phyloP scores from a whole-genome alignment of 2,113 vertebrate species.

The Ia io region DNA sequence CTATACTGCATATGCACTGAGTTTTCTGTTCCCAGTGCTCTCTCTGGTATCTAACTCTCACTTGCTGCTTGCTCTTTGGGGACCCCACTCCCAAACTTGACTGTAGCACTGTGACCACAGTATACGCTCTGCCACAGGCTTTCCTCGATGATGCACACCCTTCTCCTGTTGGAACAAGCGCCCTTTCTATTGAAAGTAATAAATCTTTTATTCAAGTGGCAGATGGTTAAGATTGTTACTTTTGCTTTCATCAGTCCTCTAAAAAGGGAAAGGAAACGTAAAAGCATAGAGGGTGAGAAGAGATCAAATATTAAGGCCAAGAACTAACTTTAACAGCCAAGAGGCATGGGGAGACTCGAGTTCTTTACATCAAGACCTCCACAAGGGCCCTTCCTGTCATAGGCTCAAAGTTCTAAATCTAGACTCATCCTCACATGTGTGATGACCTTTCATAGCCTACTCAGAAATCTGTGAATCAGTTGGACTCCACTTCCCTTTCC shows the following conservation, averaged over 20 bases:
- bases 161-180: not conserved
- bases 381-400: not conserved
- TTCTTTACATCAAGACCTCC: not conserved
- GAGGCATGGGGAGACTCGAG: not conserved
- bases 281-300: not conserved
- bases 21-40: not conserved
- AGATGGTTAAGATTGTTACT: not conserved
- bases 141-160: not conserved
- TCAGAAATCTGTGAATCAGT: not conserved
- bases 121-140: not conserved
- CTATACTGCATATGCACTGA: not conserved
- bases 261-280: not conserved
- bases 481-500: not conserved
- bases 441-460: not conserved
- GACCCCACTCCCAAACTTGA: too few relatives aligned
- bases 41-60: not conserved
- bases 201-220: not conserved
- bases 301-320: not conserved
- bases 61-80: not conserved
- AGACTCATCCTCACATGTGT: not conserved
- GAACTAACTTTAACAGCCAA: not conserved
- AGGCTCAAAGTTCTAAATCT: not conserved
- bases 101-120: not conserved
- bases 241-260: not conserved
- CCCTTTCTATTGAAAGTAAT: slow-evolving; percentile 1